Conservation (phyloP, 2,888 invertebrate species). For the Cyaniris semiargus region DNA sequence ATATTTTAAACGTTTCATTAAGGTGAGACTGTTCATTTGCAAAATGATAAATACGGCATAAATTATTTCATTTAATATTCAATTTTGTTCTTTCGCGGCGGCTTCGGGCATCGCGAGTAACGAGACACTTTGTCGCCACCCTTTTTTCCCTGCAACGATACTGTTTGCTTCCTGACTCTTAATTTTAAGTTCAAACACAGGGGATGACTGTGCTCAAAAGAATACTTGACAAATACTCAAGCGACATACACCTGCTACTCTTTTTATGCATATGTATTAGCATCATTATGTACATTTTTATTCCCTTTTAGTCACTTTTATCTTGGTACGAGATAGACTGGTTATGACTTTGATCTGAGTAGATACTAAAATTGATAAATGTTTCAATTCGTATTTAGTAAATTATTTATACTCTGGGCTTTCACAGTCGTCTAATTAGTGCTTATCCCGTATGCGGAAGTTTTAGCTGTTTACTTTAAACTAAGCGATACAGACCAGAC, state of each 20-base stretch:
- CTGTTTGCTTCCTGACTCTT: constrained; percentile 74
- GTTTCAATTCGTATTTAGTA: neutral
- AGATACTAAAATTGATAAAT: neutral
- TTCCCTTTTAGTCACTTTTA: constrained; percentile 11
- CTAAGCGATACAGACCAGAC: neutral
- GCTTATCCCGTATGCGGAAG: neutral
- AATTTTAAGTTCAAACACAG: constrained; percentile 76
- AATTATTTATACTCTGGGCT: neutral
- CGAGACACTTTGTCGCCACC: constrained; percentile 72
- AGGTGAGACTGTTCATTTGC: constrained; percentile 79
- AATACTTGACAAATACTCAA: constrained; percentile 63
- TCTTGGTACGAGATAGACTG: neutral
- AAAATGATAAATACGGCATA: constrained; percentile 81
- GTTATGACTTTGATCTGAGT: neutral
- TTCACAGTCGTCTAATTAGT: neutral
- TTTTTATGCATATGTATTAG: constrained; percentile 39
- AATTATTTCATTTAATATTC: constrained; percentile 82
- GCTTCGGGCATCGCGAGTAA: constrained; percentile 64
- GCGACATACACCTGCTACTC: constrained; percentile 59
- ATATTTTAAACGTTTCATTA: constrained; percentile 72
- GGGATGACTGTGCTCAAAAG: constrained; percentile 69
- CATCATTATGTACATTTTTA: constrained; percentile 7
- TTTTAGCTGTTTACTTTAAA: neutral
- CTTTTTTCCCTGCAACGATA: constrained; percentile 69
- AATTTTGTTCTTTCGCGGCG: constrained; percentile 75